Base-by-base conservation (phyloP, 2,113 vertebrate species). In the Ondatra zibethicus region DNA sequence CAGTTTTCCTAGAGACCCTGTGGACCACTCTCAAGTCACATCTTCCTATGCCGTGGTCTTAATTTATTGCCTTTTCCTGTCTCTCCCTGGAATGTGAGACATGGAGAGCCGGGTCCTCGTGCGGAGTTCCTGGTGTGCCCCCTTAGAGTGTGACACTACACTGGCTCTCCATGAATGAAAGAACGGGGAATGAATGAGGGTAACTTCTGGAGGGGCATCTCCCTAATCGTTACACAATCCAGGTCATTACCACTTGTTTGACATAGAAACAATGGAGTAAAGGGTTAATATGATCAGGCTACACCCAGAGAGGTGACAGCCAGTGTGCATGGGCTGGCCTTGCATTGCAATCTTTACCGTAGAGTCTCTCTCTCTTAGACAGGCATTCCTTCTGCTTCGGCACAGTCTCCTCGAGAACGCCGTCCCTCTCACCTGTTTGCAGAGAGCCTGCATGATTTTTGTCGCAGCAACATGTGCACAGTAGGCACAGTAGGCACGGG, bases 321-420 rank as follows among this genome's bases (percentile, higher is more conserved):
- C 29, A 66, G 5, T 1, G n/a, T 2, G 6, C 42, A 5, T 4
- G 9, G 45, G 88, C 42, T 81, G 65, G 25, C 19, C 55, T 92
- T 88, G 61, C 68, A 25, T 65, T 70, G 81, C 86, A 27, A 52
- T 73, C 55, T 93, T 63, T 42, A 25, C 63, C 2, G 0, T 31
- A 50, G 36, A 68, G 33, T 42, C 58, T 78, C 61, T 92, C 42
- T 65, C 86, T 84, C 66, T 80, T 90, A n/a, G 86, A 89, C 42
- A 31, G 55, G 33, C 29, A 21, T 82, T 96, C 86, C 88, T 88
- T 89, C 63, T 55, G 82, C 94, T 95, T 65, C 73, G 33, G 25
- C 16, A 7, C 1, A 39, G 42, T 16, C 19, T 7, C 76, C 73
- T 92, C 17, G 39, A 23, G 50, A 66, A 47, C 4, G 50, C 39